Evolutionary conservation across 2,888 invertebrate species (phyloP).

Genomic region (Stratiomys singularior): DNA sequence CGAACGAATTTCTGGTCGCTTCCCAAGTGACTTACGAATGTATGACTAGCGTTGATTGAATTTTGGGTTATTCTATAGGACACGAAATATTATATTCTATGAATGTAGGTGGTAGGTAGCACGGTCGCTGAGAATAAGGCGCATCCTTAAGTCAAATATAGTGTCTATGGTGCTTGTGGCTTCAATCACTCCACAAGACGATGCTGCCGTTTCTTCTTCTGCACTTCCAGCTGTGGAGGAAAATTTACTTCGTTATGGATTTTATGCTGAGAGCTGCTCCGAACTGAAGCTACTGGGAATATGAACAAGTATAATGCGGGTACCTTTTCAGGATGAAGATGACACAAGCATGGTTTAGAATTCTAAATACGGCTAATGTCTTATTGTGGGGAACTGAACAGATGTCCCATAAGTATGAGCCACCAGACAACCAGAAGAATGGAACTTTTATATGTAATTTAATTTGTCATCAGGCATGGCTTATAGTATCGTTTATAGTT

Average conservation of each 20-base stretch:
- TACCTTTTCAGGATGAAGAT: slow-evolving; percentile 15
- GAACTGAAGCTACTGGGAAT: slow-evolving; percentile 39
- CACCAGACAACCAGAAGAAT: background rate
- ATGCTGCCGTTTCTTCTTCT: background rate
- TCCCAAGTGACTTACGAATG: slow-evolving; percentile 48
- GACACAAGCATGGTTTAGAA: slow-evolving; percentile 28
- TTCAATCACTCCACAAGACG: background rate
- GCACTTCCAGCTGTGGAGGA: slow-evolving; percentile 15
- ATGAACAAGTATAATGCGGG: slow-evolving; percentile 21
- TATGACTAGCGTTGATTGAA: slow-evolving; percentile 50
- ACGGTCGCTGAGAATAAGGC: slow-evolving; percentile 18
- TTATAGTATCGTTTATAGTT: slow-evolving; percentile 1
- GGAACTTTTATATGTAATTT: slow-evolving; percentile 8
- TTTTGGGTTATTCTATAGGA: slow-evolving; percentile 49
- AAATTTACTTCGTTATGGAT: slow-evolving; percentile 45
- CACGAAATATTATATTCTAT: slow-evolving; percentile 39
- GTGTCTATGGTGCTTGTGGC: background rate
- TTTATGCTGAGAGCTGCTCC: slow-evolving; percentile 27
- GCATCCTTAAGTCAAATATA: background rate
- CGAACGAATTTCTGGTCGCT: slow-evolving; percentile 39
- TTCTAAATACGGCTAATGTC: slow-evolving; percentile 38
- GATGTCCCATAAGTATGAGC: slow-evolving; percentile 3
- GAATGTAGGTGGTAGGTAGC: slow-evolving; percentile 12
- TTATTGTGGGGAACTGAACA: slow-evolving; percentile 6
- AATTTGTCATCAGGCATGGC: slow-evolving; percentile 24